Evolutionary conservation across 2,113 vertebrate genomes (phyloP).

Genomic region (Catharus bicknelli): DNA sequence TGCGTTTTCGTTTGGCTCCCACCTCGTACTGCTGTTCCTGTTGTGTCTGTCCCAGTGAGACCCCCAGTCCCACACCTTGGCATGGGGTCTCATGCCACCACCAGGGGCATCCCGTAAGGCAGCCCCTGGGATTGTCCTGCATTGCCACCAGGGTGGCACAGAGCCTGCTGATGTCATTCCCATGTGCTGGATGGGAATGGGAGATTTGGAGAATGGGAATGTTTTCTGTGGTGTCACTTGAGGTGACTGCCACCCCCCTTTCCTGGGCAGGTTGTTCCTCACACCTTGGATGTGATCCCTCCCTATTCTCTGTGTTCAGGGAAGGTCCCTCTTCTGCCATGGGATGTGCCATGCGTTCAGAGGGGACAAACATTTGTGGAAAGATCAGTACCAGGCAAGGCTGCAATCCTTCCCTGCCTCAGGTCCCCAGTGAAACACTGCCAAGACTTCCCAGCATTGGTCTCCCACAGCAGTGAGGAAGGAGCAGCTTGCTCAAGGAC

Average conservation of each 20-base stretch:
- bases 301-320: rapidly evolving
- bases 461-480: not conserved
- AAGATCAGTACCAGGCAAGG: not conserved
- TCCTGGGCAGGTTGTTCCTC: not conserved
- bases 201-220: not conserved
- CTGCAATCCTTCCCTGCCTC: not conserved
- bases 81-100: rapidly evolving
- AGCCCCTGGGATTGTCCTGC: not conserved
- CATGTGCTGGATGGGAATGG: not conserved
- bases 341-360: rapidly evolving
- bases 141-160: not conserved
- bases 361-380: not conserved
- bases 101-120: not conserved
- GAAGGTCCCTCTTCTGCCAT: not conserved
- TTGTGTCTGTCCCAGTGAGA: rapidly evolving
- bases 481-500: conserved; percentile 7
- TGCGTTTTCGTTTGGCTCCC: not conserved
- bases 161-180: not conserved
- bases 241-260: rapidly evolving
- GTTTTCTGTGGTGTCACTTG: not conserved
- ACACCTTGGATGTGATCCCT: not conserved
- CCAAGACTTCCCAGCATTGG: rapidly evolving
- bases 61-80: not conserved
- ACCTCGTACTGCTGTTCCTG: not conserved
- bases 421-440: rapidly evolving